Evolutionary conservation across 2,113 vertebrate genomes (phyloP).

Genomic region (Morphnarchus princeps): DNA sequence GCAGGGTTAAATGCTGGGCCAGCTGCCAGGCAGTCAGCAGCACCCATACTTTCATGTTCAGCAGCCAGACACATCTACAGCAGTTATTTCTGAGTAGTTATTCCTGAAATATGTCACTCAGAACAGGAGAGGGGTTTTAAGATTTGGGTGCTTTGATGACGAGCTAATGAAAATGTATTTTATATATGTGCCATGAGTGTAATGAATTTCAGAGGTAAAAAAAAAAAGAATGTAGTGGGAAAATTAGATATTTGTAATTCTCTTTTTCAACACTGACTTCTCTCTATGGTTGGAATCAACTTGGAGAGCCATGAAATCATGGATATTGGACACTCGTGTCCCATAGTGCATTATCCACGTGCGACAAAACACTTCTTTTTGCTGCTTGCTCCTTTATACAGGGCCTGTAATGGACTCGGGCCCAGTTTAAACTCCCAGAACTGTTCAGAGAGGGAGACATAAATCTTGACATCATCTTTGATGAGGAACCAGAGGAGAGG

Average conservation of each 20-base stretch:
- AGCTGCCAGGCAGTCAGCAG: slow-evolving; percentile 68
- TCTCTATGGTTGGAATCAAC: not conserved
- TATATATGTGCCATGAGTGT: not conserved
- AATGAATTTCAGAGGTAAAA: not conserved
- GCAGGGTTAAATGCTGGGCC: slow-evolving; percentile 73
- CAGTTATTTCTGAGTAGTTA: slow-evolving; percentile 60
- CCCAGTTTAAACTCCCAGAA: not conserved
- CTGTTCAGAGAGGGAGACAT: not conserved
- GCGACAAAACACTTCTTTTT: not conserved
- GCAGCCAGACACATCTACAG: slow-evolving; percentile 66
- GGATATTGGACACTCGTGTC: rapidly evolving
- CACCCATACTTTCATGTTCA: slow-evolving; percentile 75
- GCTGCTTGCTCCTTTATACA: not conserved
- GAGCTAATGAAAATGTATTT: slow-evolving; percentile 48
- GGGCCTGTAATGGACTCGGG: not conserved
- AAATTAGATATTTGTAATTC: slow-evolving; percentile 8
- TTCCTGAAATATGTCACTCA: slow-evolving; percentile 58
- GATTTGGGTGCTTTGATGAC: slow-evolving; percentile 38
- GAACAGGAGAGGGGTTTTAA: slow-evolving; percentile 38
- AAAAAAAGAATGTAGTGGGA: not conserved
- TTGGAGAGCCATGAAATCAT: not conserved
- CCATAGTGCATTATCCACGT: not conserved
- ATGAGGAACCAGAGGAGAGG: not conserved
- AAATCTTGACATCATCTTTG: not conserved
- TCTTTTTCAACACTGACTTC: slow-evolving; percentile 15